Percentiles rank a stretch among this genome's conserved stretches.
These are phyloP conservation scores for Pleuronectes platessa DNA, from an alignment of 2,113 vertebrate genomes.

Conservation along the genomic window DNA sequence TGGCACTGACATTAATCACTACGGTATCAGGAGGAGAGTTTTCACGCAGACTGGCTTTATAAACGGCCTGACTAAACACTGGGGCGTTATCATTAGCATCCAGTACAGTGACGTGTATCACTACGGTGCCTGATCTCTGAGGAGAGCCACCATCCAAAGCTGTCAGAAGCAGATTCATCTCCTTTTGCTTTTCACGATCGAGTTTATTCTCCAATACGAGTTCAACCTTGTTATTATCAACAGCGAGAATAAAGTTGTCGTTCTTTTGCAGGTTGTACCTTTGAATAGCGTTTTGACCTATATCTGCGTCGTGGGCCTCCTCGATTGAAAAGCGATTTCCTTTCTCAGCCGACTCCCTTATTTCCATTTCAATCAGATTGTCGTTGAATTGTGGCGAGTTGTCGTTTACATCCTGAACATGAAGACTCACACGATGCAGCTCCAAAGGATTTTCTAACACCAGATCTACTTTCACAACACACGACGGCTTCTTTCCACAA, in stretches of 20 bases:
- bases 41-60: constrained; percentile 77
- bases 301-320: constrained; percentile 82
- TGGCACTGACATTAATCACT: constrained; percentile 79
- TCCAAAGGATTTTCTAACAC: constrained; percentile 75
- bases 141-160: constrained; percentile 83
- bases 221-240: constrained; percentile 63
- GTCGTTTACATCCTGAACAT: constrained; percentile 78
- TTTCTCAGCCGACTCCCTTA: constrained; percentile 20
- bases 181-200: constrained; percentile 65
- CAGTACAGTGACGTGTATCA: constrained; percentile 78
- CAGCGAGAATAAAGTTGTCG: constrained; percentile 76
- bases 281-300: constrained; percentile 82
- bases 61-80: constrained; percentile 76
- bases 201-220: constrained; percentile 60
- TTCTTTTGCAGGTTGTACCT: constrained; percentile 77
- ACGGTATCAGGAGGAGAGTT: constrained; percentile 72
- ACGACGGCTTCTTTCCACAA: constrained; percentile 63
- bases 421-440: constrained; percentile 66
- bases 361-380: constrained; percentile 69
- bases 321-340: constrained; percentile 75
- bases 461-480: constrained; percentile 66
- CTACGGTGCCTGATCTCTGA: constrained; percentile 71
- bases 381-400: constrained; percentile 72
- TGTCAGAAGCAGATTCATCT: constrained; percentile 73
- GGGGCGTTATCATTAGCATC: constrained; percentile 86